Percentiles rank a stretch among this genome's conserved stretches.
Conservation (phyloP, 2,113 vertebrate species). For the Rana temporaria region DNA sequence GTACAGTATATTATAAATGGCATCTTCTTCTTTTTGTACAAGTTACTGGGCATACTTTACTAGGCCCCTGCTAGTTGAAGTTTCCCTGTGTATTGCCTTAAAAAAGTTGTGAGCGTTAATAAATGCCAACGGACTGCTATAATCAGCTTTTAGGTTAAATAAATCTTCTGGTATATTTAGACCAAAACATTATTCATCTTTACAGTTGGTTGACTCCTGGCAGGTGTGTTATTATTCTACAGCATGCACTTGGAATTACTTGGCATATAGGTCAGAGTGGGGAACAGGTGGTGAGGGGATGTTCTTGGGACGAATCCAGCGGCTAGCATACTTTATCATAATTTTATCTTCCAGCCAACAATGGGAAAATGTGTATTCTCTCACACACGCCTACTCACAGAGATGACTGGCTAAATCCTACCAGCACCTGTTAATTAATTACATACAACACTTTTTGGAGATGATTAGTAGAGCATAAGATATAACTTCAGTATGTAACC, state of each 20-base stretch:
- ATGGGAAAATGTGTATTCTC: too few relatives aligned
- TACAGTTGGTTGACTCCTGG: background rate
- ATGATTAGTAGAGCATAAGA: too few relatives aligned
- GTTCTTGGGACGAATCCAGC: background rate
- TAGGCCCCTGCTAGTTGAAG: background rate
- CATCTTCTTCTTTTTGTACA: background rate
- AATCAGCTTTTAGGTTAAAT: background rate
- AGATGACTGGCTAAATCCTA: too few relatives aligned
- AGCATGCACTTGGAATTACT: slow-evolving; percentile 8
- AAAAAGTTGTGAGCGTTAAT: background rate
- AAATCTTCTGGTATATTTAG: slow-evolving; percentile 7
- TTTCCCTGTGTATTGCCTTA: background rate
- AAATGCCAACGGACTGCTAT: background rate
- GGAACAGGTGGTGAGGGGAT: slow-evolving; percentile 9
- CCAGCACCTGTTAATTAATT: too few relatives aligned
- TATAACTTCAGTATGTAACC: too few relatives aligned
- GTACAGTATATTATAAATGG: background rate
- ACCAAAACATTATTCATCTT: background rate
- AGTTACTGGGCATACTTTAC: background rate
- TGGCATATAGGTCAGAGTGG: slow-evolving; percentile 3
- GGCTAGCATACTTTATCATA: background rate
- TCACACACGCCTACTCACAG: too few relatives aligned
- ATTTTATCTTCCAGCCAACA: too few relatives aligned
- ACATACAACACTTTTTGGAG: too few relatives aligned
- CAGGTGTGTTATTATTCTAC: background rate